Evolutionary conservation across 1,140 invertebrate genomes (phyloP), one percentile per base, ranked within the genome.

Genomic region (Bursaphelenchus mucronatus): DNA sequence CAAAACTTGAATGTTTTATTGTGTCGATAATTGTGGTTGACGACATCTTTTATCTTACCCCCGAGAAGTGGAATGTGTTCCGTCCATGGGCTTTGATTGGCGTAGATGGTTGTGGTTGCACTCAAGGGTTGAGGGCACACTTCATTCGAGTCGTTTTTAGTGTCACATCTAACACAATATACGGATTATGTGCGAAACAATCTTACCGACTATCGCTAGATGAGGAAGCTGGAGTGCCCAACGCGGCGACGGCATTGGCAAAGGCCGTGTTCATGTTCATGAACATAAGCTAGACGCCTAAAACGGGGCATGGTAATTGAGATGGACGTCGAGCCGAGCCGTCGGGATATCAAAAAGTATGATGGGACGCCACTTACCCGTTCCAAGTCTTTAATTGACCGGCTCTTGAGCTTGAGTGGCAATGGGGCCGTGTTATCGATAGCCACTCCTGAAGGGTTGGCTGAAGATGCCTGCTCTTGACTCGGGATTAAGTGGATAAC

Each of bases 201-300:
- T 21, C 19, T 21, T 15, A 59, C 57, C 45, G 13, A 59, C 57
- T 59, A 44, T 39, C 41, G 41, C 13, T 59, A 39, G 19, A 30
- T 21, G 15, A 21, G 11, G 11, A 11, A n/a, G 57, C 40, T 46
- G 21, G 40, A 59, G 13, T 17, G 44, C 13, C 57, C 11, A 44
- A 39, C 11, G 40, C 57, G 11, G 40, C 57, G 10, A 40, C 45
- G 19, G 57, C 57, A 39, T 40, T 59, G 40, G 57, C 57, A 43
- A 59, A 59, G 41, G 57, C 57, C 11, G 19, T 44, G 57, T 59
- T 59, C 57, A 59, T 59, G 11, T n/a, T 44, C 11, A n/a, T 43
- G 10, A 59, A 39, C 57, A 59, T 59, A 11, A 44, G 45, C 19
- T 1, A 43, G 13, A n/a, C 44, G 40, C 13, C 19, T 30, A 30